Evolutionary conservation across 92 coral and sea anemone species (phyloP).

Genomic region (Parazoanthus swiftii): DNA sequence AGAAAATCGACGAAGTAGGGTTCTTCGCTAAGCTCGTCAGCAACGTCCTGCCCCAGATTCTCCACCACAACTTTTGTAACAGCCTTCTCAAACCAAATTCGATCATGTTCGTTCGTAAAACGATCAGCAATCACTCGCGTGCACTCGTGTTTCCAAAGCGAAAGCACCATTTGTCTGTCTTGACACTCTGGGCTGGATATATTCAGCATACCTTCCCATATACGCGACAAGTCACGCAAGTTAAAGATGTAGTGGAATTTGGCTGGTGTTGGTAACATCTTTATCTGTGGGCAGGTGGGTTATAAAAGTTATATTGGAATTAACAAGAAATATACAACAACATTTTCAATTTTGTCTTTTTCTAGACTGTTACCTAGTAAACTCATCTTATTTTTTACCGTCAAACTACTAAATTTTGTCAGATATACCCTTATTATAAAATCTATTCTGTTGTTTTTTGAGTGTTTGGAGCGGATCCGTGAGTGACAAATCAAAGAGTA

Average conservation of each 20-base stretch:
- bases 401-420: background rate
- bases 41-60: constrained; percentile 72
- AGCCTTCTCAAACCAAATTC: constrained; percentile 80
- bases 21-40: constrained; percentile 71
- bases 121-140: constrained; percentile 94
- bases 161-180: constrained; percentile 60
- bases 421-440: background rate
- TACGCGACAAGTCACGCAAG: constrained; percentile 90
- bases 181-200: constrained; percentile 75
- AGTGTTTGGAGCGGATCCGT: background rate
- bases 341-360: background rate
- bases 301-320: no score
- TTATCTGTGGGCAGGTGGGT: constrained; percentile 44
- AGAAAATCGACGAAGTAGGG: constrained; percentile 36
- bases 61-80: constrained; percentile 61
- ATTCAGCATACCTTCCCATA: constrained; percentile 94
- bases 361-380: background rate
- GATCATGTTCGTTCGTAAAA: constrained; percentile 82
- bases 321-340: no score
- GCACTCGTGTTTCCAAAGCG: constrained; percentile 87
- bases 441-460: background rate
- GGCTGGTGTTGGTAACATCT: constrained; percentile 92
- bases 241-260: constrained; percentile 89
- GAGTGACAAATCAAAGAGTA: background rate
- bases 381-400: background rate